Evolutionary conservation across 2,113 vertebrate genomes (phyloP), one percentile per base, ranked within the genome.

Genomic region (Fulica atra): DNA sequence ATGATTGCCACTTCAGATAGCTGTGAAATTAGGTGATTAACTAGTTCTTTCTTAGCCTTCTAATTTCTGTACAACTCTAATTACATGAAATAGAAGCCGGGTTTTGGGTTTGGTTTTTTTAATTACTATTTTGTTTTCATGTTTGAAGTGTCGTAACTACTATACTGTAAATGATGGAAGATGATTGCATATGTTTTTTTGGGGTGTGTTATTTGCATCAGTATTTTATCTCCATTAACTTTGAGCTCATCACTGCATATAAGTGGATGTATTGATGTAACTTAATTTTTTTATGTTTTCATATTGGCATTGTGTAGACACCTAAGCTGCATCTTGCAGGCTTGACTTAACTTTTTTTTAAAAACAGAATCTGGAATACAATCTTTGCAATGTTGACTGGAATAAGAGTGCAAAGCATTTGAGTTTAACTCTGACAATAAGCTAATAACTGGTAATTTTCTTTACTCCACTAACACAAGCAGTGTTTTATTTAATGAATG

Each of bases 11-110:
- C 99, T 99, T 99, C 99, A 98, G 97, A 99, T 99, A 99, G 99
- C 99, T 99, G 99, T 99, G 99, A 99, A 99, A 99, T 99, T 99
- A 99, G 98, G 98, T 99, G 98, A 99, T 99, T 99, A 98, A 99
- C 98, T 99, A 98, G 98, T 99, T 99, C 98, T 98, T 99, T 98
- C 98, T 98, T 99, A 99, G 98, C 98, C 98, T 99, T 99, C 98
- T 99, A 97, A 98, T 99, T 99, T 99, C 98, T 99, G 98, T 99
- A 98, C 99, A 98, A 98, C 98, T 99, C 99, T 99, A 98, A 99
- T 99, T 98, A 99, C 98, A 98, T 99, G 98, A 99, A 98, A 98
- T 99, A 99, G 98, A 99, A 99, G 98, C 99, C 98, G 97, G 97
- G 94, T 98, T 99, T 99, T 98, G 98, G 93, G 87, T 96, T 54